Evolutionary conservation across 2,797 vertebrate genomes (phyloP), one percentile per base, ranked within the genome.

Genomic region (Platyrinchus mystaceus): DNA sequence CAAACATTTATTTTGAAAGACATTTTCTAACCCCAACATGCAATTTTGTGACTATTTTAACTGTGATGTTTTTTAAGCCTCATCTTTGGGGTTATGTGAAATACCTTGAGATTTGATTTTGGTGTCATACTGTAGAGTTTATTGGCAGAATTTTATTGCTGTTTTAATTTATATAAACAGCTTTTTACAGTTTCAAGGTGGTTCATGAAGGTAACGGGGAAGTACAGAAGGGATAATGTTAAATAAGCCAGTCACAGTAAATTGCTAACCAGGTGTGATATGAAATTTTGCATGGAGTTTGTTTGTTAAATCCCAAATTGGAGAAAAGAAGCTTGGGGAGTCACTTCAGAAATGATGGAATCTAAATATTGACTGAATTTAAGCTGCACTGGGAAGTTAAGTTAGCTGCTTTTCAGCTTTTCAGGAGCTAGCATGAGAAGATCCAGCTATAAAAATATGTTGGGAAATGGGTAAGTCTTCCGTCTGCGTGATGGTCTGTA

Each of bases 201-300:
- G 24, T 90, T 88, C 30, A 55, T 77, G 44, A 41, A 88, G 28
- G 7, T 41, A 87, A 41, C 0, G 0, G 47, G 13, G 12, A 64
- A 67, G 9, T 86, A 69, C 21, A 56, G 73, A 63, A 84, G 23
- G 14, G 15, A 14, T 56, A 30, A 41, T 67, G 26, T 62, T 77
- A 79, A 91, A 77, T 80, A 64, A 71, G 4, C 26, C 17, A 20
- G 62, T 75, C 58, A 52, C 7, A 66, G 23, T 59, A 87, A 78
- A 68, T 53, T 68, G 63, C 30, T 66, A 84, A 66, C 59, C 12
- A 66, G 30, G 19, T 82, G 23, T 66, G 39, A 75, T 75, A 21
- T 49, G 55, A 70, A 81, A 79, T 89, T 89, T 88, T 66, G 37
- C 50, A 27, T 75, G 44, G 46, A 69, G 49, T 69, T 91, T 68